Conservation (phyloP, 2,113 vertebrate genomes). For the Corythaixoides concolor region DNA sequence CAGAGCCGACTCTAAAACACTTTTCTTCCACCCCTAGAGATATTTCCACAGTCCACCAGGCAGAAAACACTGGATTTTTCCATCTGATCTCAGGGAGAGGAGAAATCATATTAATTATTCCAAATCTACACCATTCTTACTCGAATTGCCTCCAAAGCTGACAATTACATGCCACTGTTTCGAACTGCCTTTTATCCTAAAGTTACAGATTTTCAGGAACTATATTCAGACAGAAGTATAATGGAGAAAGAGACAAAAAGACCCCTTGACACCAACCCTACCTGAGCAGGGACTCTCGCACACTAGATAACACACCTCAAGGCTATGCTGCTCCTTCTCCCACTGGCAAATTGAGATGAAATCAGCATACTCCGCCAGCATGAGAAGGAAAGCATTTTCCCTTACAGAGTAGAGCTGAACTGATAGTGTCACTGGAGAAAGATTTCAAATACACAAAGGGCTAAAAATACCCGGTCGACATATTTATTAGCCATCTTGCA, state of each 20-base stretch:
- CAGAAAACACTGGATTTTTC: neutral
- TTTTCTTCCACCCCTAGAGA: neutral
- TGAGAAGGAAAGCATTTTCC: neutral
- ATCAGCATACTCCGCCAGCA: neutral
- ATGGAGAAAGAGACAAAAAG: neutral
- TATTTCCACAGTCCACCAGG: neutral
- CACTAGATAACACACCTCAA: fast-evolving
- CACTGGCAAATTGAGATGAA: neutral
- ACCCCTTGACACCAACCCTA: neutral
- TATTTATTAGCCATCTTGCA: neutral
- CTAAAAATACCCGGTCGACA: neutral
- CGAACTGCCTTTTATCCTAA: neutral
- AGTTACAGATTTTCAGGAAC: neutral
- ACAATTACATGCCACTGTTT: neutral
- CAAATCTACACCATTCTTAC: neutral
- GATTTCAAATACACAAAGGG: neutral
- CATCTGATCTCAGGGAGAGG: neutral
- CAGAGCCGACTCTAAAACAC: neutral
- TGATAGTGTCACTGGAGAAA: neutral
- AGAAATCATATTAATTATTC: neutral
- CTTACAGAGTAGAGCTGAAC: neutral
- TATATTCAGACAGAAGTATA: fast-evolving
- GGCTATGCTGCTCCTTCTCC: neutral
- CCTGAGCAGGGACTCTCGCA: neutral
- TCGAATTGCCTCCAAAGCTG: neutral